Evolutionary conservation across 2,888 invertebrate species (phyloP), one percentile per base, ranked within the genome.

Genomic region (Fragum fragum): DNA sequence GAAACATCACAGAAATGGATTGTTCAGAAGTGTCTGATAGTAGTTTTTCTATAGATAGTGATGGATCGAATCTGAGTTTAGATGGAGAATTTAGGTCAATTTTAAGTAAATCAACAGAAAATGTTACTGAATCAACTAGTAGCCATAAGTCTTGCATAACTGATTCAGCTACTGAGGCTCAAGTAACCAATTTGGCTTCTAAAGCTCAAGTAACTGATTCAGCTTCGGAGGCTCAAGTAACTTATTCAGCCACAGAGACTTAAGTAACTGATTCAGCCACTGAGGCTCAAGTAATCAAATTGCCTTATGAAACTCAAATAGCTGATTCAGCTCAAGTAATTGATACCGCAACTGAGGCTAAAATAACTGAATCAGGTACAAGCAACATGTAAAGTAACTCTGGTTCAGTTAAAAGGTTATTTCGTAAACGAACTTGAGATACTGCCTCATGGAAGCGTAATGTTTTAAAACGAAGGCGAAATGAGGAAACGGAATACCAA

Each of bases 361-460:
- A 68, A 36, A 39, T n/a, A 29, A 68, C n/a, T 36, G 21, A 68
- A 39, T 26, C 28, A 26, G 52, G 11, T 32, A 9, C 18, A 26
- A 23, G 11, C n/a, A 53, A 11, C 23, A 26, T 11, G 29, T 9
- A 55, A 32, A 55, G 23, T 18, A 28, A 32, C 14, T 14, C 29
- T 16, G 55, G 14, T 55, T 1, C 1, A 47, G 16, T 36, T n/a
- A 55, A 55, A 53, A 71, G 53, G 28, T 18, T 26, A 26, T 47
- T 9, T 23, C 32, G 73, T 23, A 73, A 73, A 42, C 21, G 73
- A 9, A 39, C 18, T 36, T 61, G 26, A 59, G 39, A 73, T 42
- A 23, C 18, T 18, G 14, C 14, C 42, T 7, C 23, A 28, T 76
- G 76, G 76, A 69, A 76, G 32, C 32, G 76, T 42, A 69, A 76